Conservation (phyloP, 2,113 vertebrate species). For the Orycteropus afer region DNA sequence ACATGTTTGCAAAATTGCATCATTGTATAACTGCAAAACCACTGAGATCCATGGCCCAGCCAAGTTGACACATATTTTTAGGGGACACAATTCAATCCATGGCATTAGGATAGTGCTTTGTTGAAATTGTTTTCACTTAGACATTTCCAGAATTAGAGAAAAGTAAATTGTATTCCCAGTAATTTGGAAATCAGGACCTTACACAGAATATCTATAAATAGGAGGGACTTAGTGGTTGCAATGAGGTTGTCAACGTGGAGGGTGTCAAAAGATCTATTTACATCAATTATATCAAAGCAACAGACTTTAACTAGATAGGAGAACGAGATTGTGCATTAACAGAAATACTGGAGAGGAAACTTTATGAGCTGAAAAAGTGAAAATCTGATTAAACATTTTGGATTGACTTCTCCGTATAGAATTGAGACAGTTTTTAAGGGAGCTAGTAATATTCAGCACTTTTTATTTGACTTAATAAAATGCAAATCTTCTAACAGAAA, state of each 20-base stretch:
- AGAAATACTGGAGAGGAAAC: background rate
- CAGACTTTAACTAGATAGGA: background rate
- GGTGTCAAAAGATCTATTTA: background rate
- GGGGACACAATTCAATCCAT: too few species aligned
- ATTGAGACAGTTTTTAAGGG: constrained; percentile 19
- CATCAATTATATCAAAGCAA: background rate
- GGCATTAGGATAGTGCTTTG: background rate
- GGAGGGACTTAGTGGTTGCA: background rate
- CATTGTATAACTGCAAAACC: too few species aligned
- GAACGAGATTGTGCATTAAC: background rate
- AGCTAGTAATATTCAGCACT: background rate
- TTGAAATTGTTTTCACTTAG: background rate
- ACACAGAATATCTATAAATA: background rate
- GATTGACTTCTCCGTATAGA: background rate
- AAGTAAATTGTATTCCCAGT: background rate
- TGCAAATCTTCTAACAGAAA: background rate
- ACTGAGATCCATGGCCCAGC: too few species aligned
- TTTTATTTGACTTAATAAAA: constrained; percentile 4
- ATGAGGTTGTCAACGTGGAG: background rate
- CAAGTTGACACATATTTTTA: too few species aligned
- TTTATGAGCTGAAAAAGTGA: background rate
- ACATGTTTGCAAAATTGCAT: too few species aligned
- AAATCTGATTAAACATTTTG: background rate
- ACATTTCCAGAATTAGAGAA: background rate
- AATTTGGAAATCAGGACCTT: background rate